Evolutionary conservation across 2,888 invertebrate species (phyloP), one percentile per base, ranked within the genome.

Genomic region (Spatulosminthurus flaviceps): DNA sequence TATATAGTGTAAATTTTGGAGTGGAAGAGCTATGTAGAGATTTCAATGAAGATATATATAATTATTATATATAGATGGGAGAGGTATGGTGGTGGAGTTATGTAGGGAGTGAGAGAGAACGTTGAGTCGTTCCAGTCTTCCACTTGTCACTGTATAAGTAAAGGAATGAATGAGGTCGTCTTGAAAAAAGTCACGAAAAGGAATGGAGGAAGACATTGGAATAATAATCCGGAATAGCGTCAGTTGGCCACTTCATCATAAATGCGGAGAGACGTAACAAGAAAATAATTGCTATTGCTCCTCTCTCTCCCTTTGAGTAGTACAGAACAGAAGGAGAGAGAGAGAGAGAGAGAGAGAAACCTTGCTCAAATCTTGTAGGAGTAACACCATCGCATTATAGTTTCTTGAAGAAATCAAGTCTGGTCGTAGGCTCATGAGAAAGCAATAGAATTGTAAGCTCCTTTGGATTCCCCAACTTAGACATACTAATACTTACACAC

Each of bases 221-320:
- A 51, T 51, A 51, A 51, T 51, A 51, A 51, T 51, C 51, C 51
- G 51, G 51, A 51, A 51, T 51, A 51, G 51, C 51, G 51, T 51
- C 51, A 51, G 51, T 51, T 51, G 51, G 51, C 51, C 51, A 51
- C 51, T 51, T 51, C 51, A 51, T 51, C 51, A 51, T 51, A 51
- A 51, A 51, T 51, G 51, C 51, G 43, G 34, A 19, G 19, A 72
- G 71, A 72, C 22, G 19, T 72, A 43, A 43, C 24, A 34, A 72
- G 71, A 43, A 72, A 72, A 72, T 72, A 70, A 70, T 70, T 67
- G 67, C 28, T 43, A 72, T 72, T 72, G 71, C 43, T 43, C 34
- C 43, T 43, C 43, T 42, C 43, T 16, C 51, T 51, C 16, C 41
- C 41, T 13, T 41, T n/a, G n/a, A n/a, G n/a, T n/a, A n/a, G n/a